A percentile compares a stretch with the other conserved stretches of the same genome.
These are phyloP conservation scores for Lepidocyrtinus sp. DNA, from an alignment of 2,888 invertebrate genomes.

Conservation along the genomic window DNA sequence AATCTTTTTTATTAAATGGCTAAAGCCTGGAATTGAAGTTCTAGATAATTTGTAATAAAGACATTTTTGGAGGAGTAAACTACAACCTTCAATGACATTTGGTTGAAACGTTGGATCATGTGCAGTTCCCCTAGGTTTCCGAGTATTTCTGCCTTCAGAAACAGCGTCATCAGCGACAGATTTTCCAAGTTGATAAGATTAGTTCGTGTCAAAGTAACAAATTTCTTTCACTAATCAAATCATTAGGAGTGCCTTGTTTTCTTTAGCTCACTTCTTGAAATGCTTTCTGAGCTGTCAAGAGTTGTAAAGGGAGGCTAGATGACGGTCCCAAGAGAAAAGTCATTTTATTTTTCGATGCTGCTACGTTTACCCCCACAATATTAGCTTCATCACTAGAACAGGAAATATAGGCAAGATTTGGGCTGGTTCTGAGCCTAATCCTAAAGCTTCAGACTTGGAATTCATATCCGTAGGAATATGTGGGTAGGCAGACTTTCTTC, in stretches of 20 bases:
- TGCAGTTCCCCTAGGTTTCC: background rate
- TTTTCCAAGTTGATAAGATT: slow-evolving; percentile 52
- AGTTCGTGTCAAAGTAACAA: slow-evolving; percentile 64
- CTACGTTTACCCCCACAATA: too few species aligned
- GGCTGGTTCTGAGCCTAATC: too few species aligned
- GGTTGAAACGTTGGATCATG: background rate
- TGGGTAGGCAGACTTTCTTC: too few species aligned
- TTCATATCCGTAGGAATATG: too few species aligned
- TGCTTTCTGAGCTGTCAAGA: background rate
- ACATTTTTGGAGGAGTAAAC: too few species aligned
- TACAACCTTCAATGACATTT: background rate
- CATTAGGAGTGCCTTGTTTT: slow-evolving; percentile 59
- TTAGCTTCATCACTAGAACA: too few species aligned
- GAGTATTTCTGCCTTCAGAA: background rate
- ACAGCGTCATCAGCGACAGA: slow-evolving; percentile 42
- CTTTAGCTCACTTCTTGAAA: slow-evolving; percentile 34
- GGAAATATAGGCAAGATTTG: too few species aligned
- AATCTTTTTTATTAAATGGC: too few species aligned
- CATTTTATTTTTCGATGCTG: slow-evolving; percentile 3
- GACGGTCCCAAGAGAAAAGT: slow-evolving; percentile 21
- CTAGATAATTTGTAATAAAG: too few species aligned
- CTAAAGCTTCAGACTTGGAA: too few species aligned
- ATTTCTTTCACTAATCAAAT: slow-evolving; percentile 66
- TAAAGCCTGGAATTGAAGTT: too few species aligned
- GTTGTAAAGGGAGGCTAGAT: slow-evolving; percentile 9